Base-by-base conservation (phyloP, 2,888 invertebrate genomes). In the Tyria jacobaeae region DNA sequence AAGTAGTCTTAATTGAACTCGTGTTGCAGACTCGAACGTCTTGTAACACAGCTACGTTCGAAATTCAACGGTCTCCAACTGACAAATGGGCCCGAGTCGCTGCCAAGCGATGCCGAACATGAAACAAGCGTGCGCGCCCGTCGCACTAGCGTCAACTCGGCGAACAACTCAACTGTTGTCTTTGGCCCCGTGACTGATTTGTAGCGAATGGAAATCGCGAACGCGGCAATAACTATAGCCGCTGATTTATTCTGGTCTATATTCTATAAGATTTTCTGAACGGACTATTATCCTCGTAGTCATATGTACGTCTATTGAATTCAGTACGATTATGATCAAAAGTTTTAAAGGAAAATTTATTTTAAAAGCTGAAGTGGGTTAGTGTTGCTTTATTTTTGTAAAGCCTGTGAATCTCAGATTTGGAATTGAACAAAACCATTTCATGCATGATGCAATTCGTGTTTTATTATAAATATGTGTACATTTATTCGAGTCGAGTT, bases 131-230 rank as follows among this genome's bases (percentile, higher is more conserved):
- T 70, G 55, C 88, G 91, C 66, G 79, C 85, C 56, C 87, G 89
- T 21, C 83, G 89, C 24, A 84, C 90, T 49, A 89, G 91, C 81
- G 76, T 83, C 76, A 89, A 90, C 78, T 89, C 90, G 21, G 84
- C 89, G 57, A 89, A 88, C 60, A 89, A 87, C 73, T 85, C 91
- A 17, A 89, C 91, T 39, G 94, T 95, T 37, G 91, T 95, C 53
- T 95, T 95, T 70, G 95, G 95, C 21, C 95, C 95, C 17, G 95
- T 95, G 21, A 95, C 95, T 2, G 95, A 95, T 82, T 94, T 94
- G 89, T 94, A 94, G 91, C 92, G 91, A 88, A 89, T 78, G 80
- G 82, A 83, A 69, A 48, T 83, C 62, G 79, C 75, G 66, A 81
- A 83, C 66, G 73, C 81, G 66, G 80, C 82, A 58, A 82, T 84